Evolutionary conservation across 2,113 vertebrate genomes (phyloP).

Genomic region (Spermophilus dauricus): DNA sequence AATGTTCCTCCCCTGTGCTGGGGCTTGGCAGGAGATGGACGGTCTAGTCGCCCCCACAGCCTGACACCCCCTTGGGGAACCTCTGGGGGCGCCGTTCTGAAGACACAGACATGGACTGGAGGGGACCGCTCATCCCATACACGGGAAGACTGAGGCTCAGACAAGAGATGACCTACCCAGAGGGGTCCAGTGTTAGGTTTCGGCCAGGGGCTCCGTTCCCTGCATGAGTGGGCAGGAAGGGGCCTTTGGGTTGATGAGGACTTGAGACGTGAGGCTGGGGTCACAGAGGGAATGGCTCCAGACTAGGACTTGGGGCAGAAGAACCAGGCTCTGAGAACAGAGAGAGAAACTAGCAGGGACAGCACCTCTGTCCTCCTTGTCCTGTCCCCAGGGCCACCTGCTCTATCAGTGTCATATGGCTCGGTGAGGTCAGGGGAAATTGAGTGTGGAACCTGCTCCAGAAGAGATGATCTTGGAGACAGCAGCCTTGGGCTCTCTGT

Average conservation of each 20-base stretch:
- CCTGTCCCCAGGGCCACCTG: not conserved
- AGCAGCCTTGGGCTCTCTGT: not conserved
- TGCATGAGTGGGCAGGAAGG: not conserved
- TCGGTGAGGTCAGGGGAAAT: not conserved
- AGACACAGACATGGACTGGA: not conserved
- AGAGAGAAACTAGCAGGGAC: not conserved
- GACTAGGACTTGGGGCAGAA: not conserved
- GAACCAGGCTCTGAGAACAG: not conserved
- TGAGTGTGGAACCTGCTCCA: not conserved
- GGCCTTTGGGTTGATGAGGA: not conserved
- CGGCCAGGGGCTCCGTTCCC: not conserved
- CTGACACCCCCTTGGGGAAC: constrained; percentile 40
- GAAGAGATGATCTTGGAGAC: not conserved
- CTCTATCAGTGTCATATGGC: not conserved
- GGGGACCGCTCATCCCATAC: not conserved
- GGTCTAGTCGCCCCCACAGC: constrained; percentile 42
- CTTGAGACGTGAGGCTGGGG: no score
- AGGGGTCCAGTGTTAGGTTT: not conserved
- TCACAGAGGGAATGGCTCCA: not conserved
- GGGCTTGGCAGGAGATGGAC: constrained; percentile 59
- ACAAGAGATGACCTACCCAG: not conserved
- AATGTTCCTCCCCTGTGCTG: constrained; percentile 25
- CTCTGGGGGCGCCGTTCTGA: constrained; percentile 50
- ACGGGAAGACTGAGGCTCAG: constrained; percentile 8
- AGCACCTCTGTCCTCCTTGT: not conserved